phyloP scores from a whole-genome alignment of 2,888 invertebrate genomes.

The Cheilosia soror region DNA sequence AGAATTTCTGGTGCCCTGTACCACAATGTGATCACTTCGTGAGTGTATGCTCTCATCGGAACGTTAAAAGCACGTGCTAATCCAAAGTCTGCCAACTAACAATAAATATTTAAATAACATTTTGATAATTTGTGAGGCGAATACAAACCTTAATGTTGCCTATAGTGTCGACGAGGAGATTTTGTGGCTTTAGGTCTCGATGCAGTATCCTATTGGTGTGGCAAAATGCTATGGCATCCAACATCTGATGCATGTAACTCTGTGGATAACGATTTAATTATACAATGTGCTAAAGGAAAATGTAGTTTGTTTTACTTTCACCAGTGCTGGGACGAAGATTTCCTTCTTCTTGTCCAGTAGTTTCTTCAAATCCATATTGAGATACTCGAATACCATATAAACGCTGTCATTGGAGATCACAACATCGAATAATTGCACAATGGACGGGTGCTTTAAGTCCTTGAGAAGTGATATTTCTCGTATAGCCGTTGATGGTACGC shows the following conservation, averaged over 20 bases:
- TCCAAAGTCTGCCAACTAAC: slow-evolving; percentile 94
- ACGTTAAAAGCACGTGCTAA: slow-evolving; percentile 96
- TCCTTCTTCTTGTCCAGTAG: slow-evolving; percentile 90
- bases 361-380: slow-evolving; percentile 96
- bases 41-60: slow-evolving; percentile 96
- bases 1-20: slow-evolving; percentile 98
- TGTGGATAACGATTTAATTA: slow-evolving; percentile 78
- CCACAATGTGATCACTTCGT: slow-evolving; percentile 98
- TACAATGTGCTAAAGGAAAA: slow-evolving; percentile 32
- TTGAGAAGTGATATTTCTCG: slow-evolving; percentile 97
- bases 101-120: background rate
- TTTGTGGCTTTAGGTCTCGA: slow-evolving; percentile 97
- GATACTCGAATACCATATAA: slow-evolving; percentile 96
- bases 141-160: slow-evolving; percentile 90
- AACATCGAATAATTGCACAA: slow-evolving; percentile 95
- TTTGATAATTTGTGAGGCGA: background rate
- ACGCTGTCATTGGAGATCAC: slow-evolving; percentile 93
- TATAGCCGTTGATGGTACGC: slow-evolving; percentile 98
- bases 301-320: slow-evolving; percentile 85
- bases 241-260: slow-evolving; percentile 94
- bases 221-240: slow-evolving; percentile 94
- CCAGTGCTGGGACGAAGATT: slow-evolving; percentile 86
- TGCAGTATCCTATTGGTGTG: slow-evolving; percentile 95
- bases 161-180: slow-evolving; percentile 93
- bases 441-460: slow-evolving; percentile 94